Evolutionary conservation across 2,888 invertebrate species (phyloP).

Genomic region (Ernsta delagoae): DNA sequence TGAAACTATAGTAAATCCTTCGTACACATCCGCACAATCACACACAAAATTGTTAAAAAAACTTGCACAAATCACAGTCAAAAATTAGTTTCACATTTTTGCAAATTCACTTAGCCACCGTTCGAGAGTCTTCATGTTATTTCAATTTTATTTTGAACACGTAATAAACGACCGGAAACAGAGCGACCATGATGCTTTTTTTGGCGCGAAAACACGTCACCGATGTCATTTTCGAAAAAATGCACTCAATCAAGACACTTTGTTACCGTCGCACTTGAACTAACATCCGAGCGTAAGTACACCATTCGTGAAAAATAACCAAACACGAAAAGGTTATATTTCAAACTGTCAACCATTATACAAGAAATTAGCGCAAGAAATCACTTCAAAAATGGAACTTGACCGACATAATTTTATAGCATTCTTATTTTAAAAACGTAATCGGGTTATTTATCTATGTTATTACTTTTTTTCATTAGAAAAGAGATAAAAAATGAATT

Average conservation of each 20-base stretch:
- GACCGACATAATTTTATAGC: background rate
- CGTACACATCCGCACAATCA: slow-evolving; percentile 44
- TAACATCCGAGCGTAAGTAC: slow-evolving; percentile 19
- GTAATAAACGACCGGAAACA: slow-evolving; percentile 67
- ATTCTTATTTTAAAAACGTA: background rate
- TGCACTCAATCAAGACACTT: slow-evolving; percentile 22
- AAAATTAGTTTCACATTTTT: slow-evolving; percentile 55
- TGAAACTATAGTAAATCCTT: slow-evolving; percentile 39
- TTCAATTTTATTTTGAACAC: slow-evolving; percentile 81
- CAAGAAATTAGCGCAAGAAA: slow-evolving; percentile 49
- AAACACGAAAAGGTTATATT: slow-evolving; percentile 61
- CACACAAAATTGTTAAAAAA: slow-evolving; percentile 41
- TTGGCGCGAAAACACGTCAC: slow-evolving; percentile 74
- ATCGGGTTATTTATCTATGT: slow-evolving; percentile 42
- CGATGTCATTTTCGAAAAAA: slow-evolving; percentile 64
- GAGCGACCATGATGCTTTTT: slow-evolving; percentile 69
- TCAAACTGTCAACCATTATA: slow-evolving; percentile 57
- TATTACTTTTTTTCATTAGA: slow-evolving; percentile 39
- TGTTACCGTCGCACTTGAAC: slow-evolving; percentile 13
- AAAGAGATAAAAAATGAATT: slow-evolving; percentile 43
- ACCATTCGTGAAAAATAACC: slow-evolving; percentile 49
- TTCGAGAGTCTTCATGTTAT: slow-evolving; percentile 62
- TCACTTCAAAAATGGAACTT: slow-evolving; percentile 16
- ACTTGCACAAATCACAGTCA: slow-evolving; percentile 42
- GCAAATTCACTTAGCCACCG: slow-evolving; percentile 50